Evolutionary conservation across 2,113 vertebrate genomes (phyloP).

Genomic region (Sinocyclocheilus grahami): DNA sequence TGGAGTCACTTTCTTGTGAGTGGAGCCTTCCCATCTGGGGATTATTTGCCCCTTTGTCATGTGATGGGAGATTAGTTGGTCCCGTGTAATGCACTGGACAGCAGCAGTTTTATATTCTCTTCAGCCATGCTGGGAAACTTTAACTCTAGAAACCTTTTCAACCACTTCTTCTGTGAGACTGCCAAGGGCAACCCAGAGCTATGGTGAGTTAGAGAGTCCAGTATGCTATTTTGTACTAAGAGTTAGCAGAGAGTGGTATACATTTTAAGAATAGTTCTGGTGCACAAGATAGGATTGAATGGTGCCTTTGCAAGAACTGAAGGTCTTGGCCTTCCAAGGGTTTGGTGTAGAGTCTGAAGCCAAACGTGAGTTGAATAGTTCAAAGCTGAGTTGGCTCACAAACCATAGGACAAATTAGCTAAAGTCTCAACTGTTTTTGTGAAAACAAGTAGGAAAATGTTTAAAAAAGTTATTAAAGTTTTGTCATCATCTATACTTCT

Average conservation of each 20-base stretch:
- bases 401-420: not conserved
- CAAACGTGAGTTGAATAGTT: conserved; percentile 32
- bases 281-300: conserved; percentile 14
- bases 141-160: conserved; percentile 78
- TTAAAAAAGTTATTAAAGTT: not conserved
- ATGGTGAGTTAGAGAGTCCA: conserved; percentile 71
- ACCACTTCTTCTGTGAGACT: conserved; percentile 79
- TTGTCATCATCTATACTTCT: not conserved
- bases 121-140: conserved; percentile 79
- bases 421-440: not conserved
- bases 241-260: conserved; percentile 31
- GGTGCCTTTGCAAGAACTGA: conserved; percentile 8
- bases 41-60: conserved; percentile 77
- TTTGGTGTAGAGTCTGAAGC: conserved; percentile 27
- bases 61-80: conserved; percentile 77
- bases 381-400: conserved; percentile 4
- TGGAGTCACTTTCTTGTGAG: conserved; percentile 47
- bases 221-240: not conserved
- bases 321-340: conserved; percentile 44
- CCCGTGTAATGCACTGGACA: conserved; percentile 69
- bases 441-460: not conserved
- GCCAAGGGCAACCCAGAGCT: conserved; percentile 77
- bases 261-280: conserved; percentile 27
- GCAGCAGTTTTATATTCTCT: conserved; percentile 65
- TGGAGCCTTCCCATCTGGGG: conserved; percentile 62